Base-by-base conservation (phyloP, 2,113 vertebrate genomes). In the Phodopus roborovskii region DNA sequence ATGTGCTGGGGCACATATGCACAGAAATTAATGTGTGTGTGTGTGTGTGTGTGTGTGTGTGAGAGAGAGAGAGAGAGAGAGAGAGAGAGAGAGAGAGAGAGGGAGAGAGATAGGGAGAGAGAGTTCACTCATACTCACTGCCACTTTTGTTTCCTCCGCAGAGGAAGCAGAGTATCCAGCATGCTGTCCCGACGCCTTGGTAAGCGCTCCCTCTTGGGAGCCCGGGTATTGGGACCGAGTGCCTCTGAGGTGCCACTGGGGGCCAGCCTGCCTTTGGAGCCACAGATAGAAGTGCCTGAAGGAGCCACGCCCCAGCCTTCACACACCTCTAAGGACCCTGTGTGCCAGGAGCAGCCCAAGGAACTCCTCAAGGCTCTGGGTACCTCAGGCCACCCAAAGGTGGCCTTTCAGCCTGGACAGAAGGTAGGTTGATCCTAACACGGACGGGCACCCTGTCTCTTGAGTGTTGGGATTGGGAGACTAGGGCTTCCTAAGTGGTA, bases 181-280 rank as follows among this genome's bases (percentile, higher is more conserved):
- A 97, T 98, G 92, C 94, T 99, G 79, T 99, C 99, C 53, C 98
- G 98, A 95, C 98, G 99, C n/a, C 98, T 99, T 82, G 99, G 99
- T n/a, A 99, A 99, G 93, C 99, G 99, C 7, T 99, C 99, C 45
- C 98, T 99, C 36, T 97, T 99, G 19, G 99, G 99, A 30, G 99
- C 99, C 26, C 97, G 99, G 0, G 98, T 99, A 42, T 98, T 98
- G 74, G 97, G 98, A 16, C 95, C 98, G 28, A 94, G 94, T 17
- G 77, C 98, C 2, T 89, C 96, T 1, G 98, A 98, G 0, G 97
- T 98, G 9, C 92, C 98, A 4, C 93, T 97, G 2, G 97, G 93
- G 48, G 4, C 97, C 1, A 3, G 96, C 36, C 95, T 93, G 5
- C 93, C 98, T 33, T 92, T 85, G 0, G 45, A 96, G 11, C 95